These are phyloP conservation scores for Chrysolina oricalcia DNA, from an alignment of 2,888 invertebrate genomes.

Conservation along the genomic window DNA sequence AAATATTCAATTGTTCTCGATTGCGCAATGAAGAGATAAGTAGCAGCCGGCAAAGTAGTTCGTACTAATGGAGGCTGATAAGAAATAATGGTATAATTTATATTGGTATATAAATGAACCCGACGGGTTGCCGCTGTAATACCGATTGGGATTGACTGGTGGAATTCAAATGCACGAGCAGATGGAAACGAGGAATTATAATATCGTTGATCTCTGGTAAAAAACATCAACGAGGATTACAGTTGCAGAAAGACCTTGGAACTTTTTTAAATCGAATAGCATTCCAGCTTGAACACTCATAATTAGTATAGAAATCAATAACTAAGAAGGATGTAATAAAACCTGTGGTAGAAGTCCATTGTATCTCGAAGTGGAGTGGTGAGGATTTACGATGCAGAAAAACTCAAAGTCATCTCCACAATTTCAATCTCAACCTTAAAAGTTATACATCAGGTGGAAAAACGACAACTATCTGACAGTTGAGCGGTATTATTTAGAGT, in stretches of 20 bases:
- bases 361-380: too few species aligned
- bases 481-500: too few species aligned
- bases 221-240: neutral
- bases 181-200: neutral
- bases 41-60: neutral
- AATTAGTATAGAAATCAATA: too few species aligned
- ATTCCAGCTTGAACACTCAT: too few species aligned
- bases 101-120: neutral
- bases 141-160: neutral
- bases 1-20: constrained; percentile 18
- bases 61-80: constrained; percentile 19
- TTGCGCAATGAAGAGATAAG: constrained; percentile 13
- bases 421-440: too few species aligned
- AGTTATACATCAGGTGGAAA: too few species aligned
- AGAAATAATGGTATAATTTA: constrained; percentile 1
- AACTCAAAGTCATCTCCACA: too few species aligned
- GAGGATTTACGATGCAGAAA: too few species aligned
- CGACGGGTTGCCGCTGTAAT: neutral
- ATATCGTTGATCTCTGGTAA: neutral
- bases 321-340: too few species aligned
- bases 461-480: too few species aligned
- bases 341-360: too few species aligned
- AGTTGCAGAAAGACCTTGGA: neutral
- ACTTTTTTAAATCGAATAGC: too few species aligned
- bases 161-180: neutral